Evolutionary conservation across 2,797 vertebrate genomes (phyloP), one percentile per base, ranked within the genome.

Genomic region (Champsocephalus gunnari): DNA sequence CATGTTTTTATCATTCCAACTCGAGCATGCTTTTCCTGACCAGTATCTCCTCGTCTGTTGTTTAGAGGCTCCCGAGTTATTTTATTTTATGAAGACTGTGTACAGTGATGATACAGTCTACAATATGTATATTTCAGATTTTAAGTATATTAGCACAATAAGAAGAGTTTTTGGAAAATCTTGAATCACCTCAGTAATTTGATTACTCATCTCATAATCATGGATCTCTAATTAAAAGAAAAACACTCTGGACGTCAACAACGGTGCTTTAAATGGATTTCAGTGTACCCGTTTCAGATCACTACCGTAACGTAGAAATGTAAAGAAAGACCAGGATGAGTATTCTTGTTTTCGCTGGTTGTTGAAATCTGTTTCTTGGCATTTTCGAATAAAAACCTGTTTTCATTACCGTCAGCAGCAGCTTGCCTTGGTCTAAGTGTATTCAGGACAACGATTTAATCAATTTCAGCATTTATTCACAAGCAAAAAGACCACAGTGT

Each of bases 391-490:
- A 56, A 38, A 76, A 79, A 75, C 47, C 17, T 5, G 28, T 90
- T 88, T 85, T 81, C 72, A 83, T 62, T 71, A 86, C 78, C 66
- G 32, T 75, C 62, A 73, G 34, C 56, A 56, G 71, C 61, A 55
- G 69, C 41, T 75, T 16, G 3, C 62, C 3, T 63, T 24, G 0
- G 2, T 38, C 8, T 41, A 13, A 64, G 28, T n/a, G 3, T 47
- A 67, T 69, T 47, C 4, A 91, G 43, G 53, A 91, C 57, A 44
- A 85, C 44, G 0, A 64, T 66, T 41, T 12, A 32, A 49, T 89
- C 67, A 86, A 77, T 75, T 88, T 92, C 58, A 88, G 65, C 81
- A 86, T 94, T 94, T 94, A 95, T 93, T 94, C 89, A 91, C 87
- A 92, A 92, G 80, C 83, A 93, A 83, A 87, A 77, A 80, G 73